Evolutionary conservation across 2,797 vertebrate species (phyloP), one percentile per base, ranked within the genome.

Genomic region (Martes flavigula): DNA sequence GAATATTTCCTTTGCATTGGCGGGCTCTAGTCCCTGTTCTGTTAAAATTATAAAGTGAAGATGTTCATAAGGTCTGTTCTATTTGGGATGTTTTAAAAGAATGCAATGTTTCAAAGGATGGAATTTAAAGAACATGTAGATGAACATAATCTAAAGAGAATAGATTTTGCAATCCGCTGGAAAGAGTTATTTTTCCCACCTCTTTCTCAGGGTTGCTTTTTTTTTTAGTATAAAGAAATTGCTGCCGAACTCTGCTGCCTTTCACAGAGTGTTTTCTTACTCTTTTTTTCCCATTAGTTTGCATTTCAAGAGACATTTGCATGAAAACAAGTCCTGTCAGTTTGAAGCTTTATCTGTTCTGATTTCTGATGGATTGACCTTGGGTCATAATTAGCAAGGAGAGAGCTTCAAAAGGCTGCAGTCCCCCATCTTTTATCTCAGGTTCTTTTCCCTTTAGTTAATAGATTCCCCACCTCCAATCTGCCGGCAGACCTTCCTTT

Each of bases 241-340:
- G 1, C 32, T 77, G 35, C n/a, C 20, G 51, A 91, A 91, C 20
- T 70, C 21, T 72, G 25, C 15, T 70, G 38, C 23, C 17, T 86
- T 96, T 94, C 75, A 27, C 23, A 12, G 40, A 27, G 11, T 66
- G 77, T 77, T 94, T 92, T 73, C 51, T 78, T 92, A 27, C 12
- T 6, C 56, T 78, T 93, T 60, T 46, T 7, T 20, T 66, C 14
- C 25, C 23, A 17, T 82, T 91, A 82, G 46, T 94, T 93, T 97
- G 94, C 87, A 96, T 93, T 96, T 96, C 43, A 98, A 90, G 87
- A 70, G 14, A 82, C 0, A 97, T 95, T 94, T 98, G 81, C 91
- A 97, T 94, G 73, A 96, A 86, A 96, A 95, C 38, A 94, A 79
- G 54, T 40, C 21, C 32, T 72, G 48, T 54, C 94, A 27, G 54